phyloP scores from a whole-genome alignment of 2,113 vertebrate species.

The Dasypus novemcinctus region DNA sequence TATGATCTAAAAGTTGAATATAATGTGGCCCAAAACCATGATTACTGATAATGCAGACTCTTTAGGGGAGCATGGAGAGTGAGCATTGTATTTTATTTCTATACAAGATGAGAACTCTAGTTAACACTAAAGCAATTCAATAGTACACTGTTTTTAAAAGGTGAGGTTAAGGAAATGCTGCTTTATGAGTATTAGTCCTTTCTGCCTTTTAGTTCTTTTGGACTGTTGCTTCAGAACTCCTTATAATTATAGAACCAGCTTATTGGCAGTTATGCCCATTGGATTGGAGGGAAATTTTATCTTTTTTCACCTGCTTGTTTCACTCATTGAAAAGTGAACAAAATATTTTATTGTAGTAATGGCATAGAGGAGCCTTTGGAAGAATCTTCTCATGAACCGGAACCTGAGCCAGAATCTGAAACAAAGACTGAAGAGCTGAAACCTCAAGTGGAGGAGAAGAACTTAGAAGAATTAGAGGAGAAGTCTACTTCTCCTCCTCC shows the following conservation, averaged over 20 bases:
- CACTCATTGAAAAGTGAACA: slow-evolving; percentile 26
- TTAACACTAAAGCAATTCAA: background rate
- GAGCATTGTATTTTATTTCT: background rate
- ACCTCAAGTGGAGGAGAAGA: slow-evolving; percentile 91
- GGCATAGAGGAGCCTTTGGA: slow-evolving; percentile 88
- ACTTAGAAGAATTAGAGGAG: slow-evolving; percentile 92
- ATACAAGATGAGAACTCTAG: background rate
- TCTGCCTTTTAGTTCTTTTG: background rate
- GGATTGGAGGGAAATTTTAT: slow-evolving; percentile 14
- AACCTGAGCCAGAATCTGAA: slow-evolving; percentile 86
- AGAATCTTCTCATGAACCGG: slow-evolving; percentile 86
- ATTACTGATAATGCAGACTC: background rate
- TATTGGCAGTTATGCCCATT: background rate
- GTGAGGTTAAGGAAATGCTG: background rate
- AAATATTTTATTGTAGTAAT: slow-evolving; percentile 82
- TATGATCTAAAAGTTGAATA: background rate
- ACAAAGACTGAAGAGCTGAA: slow-evolving; percentile 91
- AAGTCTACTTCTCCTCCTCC: slow-evolving; percentile 92
- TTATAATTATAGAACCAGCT: background rate
- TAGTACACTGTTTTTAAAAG: background rate
- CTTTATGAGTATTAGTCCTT: background rate
- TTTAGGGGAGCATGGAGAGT: background rate
- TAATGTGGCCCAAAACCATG: background rate
- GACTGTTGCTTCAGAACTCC: background rate
- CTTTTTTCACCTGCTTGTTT: slow-evolving; percentile 29